Percentiles rank a stretch among this genome's conserved stretches.
Conservation (phyloP, 2,113 vertebrate genomes). For the Sinocyclocheilus grahami region DNA sequence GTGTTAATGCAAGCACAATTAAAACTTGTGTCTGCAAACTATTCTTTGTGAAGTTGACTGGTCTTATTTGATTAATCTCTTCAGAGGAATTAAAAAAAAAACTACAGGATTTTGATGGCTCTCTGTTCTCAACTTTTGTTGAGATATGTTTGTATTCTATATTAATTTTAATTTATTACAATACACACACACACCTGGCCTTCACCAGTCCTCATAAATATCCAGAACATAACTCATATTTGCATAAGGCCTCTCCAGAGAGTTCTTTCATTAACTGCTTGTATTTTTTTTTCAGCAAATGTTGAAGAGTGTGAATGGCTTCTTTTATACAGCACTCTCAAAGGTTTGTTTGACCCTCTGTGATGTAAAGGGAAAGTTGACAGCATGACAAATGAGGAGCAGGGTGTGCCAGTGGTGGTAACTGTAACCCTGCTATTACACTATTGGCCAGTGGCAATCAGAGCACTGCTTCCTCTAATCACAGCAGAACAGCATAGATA, state of each 20-base stretch:
- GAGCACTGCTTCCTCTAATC: slow-evolving; percentile 20
- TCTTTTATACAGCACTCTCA: neutral
- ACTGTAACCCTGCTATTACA: slow-evolving; percentile 37
- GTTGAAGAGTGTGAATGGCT: neutral
- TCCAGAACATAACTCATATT: neutral
- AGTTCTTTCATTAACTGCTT: neutral
- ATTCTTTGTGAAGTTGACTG: neutral
- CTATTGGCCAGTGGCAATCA: slow-evolving; percentile 17
- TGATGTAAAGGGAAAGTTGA: slow-evolving; percentile 14
- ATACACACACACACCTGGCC: neutral
- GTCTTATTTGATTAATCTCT: slow-evolving; percentile 9
- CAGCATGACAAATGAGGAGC: slow-evolving; percentile 62
- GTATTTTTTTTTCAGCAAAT: neutral
- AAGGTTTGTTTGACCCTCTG: neutral
- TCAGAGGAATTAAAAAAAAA: neutral
- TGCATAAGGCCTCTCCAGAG: neutral
- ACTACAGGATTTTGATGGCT: neutral
- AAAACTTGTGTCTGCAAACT: neutral
- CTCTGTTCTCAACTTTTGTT: neutral
- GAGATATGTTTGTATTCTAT: neutral
- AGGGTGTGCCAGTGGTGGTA: slow-evolving; percentile 49
- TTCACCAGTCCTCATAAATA: neutral
- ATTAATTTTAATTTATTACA: neutral
- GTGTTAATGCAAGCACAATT: slow-evolving; percentile 27
- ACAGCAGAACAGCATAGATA: slow-evolving; percentile 12